Evolutionary conservation across 2,797 vertebrate genomes (phyloP), one percentile per base, ranked within the genome.

Genomic region (Limnodromus scolopaceus): DNA sequence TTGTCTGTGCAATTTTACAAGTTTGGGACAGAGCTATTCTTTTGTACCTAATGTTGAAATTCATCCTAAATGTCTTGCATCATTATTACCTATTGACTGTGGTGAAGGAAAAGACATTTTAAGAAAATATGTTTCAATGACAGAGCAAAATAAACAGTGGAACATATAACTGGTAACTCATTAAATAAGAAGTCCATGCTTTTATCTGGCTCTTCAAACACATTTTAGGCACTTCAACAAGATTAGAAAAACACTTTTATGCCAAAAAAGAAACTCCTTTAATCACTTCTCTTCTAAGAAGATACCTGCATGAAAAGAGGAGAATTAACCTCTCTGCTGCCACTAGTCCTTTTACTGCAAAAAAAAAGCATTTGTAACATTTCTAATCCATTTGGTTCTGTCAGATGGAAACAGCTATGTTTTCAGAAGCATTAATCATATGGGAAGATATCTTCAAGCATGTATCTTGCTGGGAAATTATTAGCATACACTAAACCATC

Each of bases 191-290:
- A 93, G 55, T 82, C 92, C 34, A 48, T 64, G 87, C 94, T 97
- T 97, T 96, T 94, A 97, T 97, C 94, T 95, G 64, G 32, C 70
- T 96, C 95, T 97, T 97, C 96, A 96, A 97, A 96, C 87, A 91
- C 70, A 94, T 96, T 96, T 97, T 96, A 96, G 80, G 87, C 74
- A 95, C 96, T 97, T 95, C 93, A 96, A 84, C 83, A 77, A 97
- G 96, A 96, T 96, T 95, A 97, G 92, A 95, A 95, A 95, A 95
- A 84, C 89, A 93, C 94, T 96, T 95, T 91, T 89, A 96, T 90
- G 71, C 85, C 95, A 82, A 95, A 96, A 95, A 92, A 95, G 80
- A 36, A 64, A 85, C 83, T 94, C 77, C 86, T 96, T 96, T 96
- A 97, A 97, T 96, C 93, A 95, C 94, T 95, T 95, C 80, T 86